Base-by-base conservation (phyloP, 35 echinoderm and acorn worm genomes). In the Heliocidaris erythrogramma region DNA sequence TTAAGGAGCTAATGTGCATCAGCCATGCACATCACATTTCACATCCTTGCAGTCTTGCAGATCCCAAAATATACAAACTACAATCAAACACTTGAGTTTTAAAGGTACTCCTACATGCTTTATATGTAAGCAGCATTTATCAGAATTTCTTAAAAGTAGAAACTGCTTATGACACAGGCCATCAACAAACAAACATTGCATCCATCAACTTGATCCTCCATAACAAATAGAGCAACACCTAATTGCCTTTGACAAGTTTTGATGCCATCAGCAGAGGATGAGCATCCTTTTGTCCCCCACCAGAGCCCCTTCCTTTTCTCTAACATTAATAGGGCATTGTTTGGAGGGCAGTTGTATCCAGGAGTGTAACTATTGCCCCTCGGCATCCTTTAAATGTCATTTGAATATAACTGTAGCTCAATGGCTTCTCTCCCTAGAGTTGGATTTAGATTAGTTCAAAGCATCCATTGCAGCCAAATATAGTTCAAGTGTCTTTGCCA, bases 381-480 rank as follows among this genome's bases (percentile, higher is more conserved):
- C 16, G 85, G 87, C 87, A 48, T 86, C 9, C 85, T 86, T 8
- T 30, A 86, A 86, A 89, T 89, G 87, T 47, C 30, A 89, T 89
- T 89, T 89, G 87, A 89, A 89, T 89, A 89, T 89, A 89, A 89
- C 87, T 89, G 87, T 32, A 89, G 14, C 65, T 78, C 18, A 78
- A 78, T 78, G 65, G 65, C 65, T 78, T 78, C 27, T n/a, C 65
- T 78, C 27, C 5, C 21, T 27, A 2, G 35, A 42, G 17, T 21
- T 78, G 65, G 65, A 24, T n/a, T 78, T 78, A 5, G 65, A n/a
- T 24, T 78, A 5, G 65, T 78, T 27, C 65, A 56, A 56, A 12
- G 14, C 52, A 56, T 56, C 14, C 8, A n/a, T 24, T 78, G 65
- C 27, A 27, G 2, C 65, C 27, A 78, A 78, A 78, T n/a, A 78